phyloP scores from a whole-genome alignment of 1,140 invertebrate genomes.

The Procambarus virginalis region DNA sequence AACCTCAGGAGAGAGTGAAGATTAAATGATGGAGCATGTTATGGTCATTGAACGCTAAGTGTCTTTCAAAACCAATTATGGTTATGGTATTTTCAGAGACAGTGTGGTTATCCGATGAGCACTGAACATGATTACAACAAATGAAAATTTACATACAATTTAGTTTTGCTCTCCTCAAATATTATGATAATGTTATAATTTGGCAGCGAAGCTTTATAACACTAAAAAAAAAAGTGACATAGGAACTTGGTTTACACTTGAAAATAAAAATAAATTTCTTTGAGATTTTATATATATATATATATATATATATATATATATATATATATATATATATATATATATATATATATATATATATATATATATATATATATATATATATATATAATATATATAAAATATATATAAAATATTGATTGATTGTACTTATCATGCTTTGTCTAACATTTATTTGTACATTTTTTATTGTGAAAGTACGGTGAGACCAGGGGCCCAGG shows the following conservation, averaged over 20 bases:
- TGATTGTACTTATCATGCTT: no score
- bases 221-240: neutral
- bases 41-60: neutral
- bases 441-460: no score
- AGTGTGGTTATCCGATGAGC: neutral
- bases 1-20: slow-evolving; percentile 76
- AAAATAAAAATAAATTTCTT: neutral
- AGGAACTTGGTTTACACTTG: neutral
- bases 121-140: neutral
- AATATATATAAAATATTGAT: no score
- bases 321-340: no score
- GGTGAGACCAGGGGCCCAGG: no score
- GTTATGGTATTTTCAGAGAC: neutral
- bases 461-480: no score
- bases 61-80: neutral
- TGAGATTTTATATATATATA: neutral
- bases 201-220: neutral
- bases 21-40: neutral
- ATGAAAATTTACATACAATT: neutral
- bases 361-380: no score
- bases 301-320: neutral
- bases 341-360: no score
- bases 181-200: neutral
- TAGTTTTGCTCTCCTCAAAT: neutral
- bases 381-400: no score